These are phyloP conservation scores for Oncorhynchus gorbuscha DNA, from an alignment of 2,113 vertebrate species.

Conservation along the genomic window DNA sequence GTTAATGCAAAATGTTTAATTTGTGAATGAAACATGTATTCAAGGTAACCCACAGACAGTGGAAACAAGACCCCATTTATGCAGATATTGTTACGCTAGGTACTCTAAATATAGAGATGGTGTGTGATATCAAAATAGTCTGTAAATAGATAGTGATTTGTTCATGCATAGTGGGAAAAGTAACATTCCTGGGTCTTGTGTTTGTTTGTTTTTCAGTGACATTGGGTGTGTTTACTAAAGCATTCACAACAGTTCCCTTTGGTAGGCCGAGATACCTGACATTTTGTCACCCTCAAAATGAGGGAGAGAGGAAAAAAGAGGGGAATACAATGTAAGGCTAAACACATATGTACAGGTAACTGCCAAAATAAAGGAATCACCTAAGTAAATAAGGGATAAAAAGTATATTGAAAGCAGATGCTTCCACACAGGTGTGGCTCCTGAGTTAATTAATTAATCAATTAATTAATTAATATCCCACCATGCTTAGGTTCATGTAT, in stretches of 20 bases:
- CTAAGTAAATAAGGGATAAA: no score
- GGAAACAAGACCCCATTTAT: slow-evolving; percentile 1
- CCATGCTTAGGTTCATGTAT: no score
- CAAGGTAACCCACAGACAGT: slow-evolving; percentile 39
- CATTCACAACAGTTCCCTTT: slow-evolving; percentile 54
- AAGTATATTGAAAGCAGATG: no score
- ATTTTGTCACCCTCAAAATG: not conserved
- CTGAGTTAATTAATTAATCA: no score
- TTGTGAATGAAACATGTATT: slow-evolving; percentile 41
- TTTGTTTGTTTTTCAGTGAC: slow-evolving; percentile 54
- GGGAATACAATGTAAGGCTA: no score
- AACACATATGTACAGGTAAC: no score
- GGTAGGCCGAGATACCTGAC: slow-evolving; percentile 53
- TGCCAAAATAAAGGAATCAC: no score
- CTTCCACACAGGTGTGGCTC: no score
- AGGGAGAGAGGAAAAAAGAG: no score
- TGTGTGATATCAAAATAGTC: slow-evolving; percentile 44
- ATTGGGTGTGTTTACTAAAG: slow-evolving; percentile 64
- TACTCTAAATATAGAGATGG: not conserved
- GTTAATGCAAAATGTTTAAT: slow-evolving; percentile 20
- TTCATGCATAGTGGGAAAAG: slow-evolving; percentile 5
- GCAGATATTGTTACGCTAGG: not conserved
- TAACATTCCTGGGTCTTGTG: slow-evolving; percentile 48
- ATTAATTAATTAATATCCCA: no score
- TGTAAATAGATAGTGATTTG: slow-evolving; percentile 44